Evolutionary conservation across 2,113 vertebrate genomes (phyloP), one percentile per base, ranked within the genome.

Genomic region (Bolborhynchus lineola): DNA sequence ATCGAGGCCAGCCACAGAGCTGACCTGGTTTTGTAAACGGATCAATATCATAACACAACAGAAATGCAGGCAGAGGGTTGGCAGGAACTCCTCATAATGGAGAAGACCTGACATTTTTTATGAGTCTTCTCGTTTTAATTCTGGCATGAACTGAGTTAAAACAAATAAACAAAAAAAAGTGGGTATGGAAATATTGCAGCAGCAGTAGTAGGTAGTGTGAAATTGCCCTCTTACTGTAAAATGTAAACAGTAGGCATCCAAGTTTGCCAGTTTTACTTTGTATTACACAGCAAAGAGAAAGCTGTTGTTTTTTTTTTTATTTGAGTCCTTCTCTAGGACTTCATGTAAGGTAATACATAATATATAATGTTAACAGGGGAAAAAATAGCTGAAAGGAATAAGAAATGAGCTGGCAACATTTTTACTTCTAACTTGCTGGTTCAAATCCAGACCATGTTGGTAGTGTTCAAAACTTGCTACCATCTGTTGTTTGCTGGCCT

Each of bases 161-260:
- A 85, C 70, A 74, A 92, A 69, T 19, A 82, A 87, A 70, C 15
- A 31, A 28, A 35, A 78, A 90, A 69, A 92, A 90, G 55, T 72
- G 88, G 65, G 29, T 60, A 82, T 86, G 75, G 86, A 96, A 94
- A 95, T 94, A 49, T 11, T 93, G 88, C 76, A 93, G 84, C 86
- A 80, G 79, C 74, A 59, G 74, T 57, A 86, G 94, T 63, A 87
- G 95, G 91, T 82, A 95, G 94, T n/a, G 95, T 96, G 95, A 91
- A 93, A 63, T 85, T 96, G 86, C 86, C 92, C 83, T 93, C 81
- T 82, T 72, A 20, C 72, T 70, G 77, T 49, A 59, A 77, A 88
- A 82, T 91, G 80, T 82, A 93, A 96, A 94, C 91, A 94, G 82
- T 69, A 92, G 88, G 67, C 72, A 83, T 82, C 65, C 70, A 69